Evolutionary conservation across 1,140 invertebrate genomes (phyloP).

Genomic region (Neuroterus valhalla): DNA sequence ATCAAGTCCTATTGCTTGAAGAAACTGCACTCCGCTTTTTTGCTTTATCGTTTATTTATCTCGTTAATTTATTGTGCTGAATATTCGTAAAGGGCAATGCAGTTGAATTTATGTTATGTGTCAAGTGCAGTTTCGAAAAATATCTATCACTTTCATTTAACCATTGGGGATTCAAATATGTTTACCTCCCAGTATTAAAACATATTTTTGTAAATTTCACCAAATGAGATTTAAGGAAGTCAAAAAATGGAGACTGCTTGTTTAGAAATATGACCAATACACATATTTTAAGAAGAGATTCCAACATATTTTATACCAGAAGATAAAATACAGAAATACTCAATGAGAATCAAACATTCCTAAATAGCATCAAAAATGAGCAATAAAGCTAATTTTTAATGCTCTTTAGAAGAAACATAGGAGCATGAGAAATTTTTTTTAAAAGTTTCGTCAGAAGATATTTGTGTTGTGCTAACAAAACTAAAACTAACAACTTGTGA

Average conservation of each 20-base stretch:
- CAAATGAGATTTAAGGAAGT: slow-evolving; percentile 14
- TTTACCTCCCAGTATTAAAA: slow-evolving; percentile 20
- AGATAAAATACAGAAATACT: slow-evolving; percentile 8
- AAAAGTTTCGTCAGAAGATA: neutral
- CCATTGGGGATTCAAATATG: neutral
- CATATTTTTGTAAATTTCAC: neutral
- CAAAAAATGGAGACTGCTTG: neutral
- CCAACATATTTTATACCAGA: neutral
- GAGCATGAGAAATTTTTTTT: neutral
- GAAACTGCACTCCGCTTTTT: neutral
- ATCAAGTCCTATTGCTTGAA: slow-evolving; percentile 2
- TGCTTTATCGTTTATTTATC: slow-evolving; percentile 5
- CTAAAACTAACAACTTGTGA: neutral
- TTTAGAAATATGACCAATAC: slow-evolving; percentile 2
- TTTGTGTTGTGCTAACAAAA: neutral
- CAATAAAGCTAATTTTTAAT: neutral
- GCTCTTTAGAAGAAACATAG: neutral
- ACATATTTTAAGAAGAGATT: slow-evolving; percentile 9
- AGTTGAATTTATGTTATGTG: neutral
- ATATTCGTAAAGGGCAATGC: neutral
- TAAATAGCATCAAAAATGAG: neutral
- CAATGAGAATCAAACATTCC: neutral
- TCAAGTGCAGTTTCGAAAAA: slow-evolving; percentile 5
- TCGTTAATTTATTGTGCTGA: slow-evolving; percentile 1
- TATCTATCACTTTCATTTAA: neutral